Evolutionary conservation across 1,140 invertebrate species (phyloP).

Genomic region (Bombus superbus): DNA sequence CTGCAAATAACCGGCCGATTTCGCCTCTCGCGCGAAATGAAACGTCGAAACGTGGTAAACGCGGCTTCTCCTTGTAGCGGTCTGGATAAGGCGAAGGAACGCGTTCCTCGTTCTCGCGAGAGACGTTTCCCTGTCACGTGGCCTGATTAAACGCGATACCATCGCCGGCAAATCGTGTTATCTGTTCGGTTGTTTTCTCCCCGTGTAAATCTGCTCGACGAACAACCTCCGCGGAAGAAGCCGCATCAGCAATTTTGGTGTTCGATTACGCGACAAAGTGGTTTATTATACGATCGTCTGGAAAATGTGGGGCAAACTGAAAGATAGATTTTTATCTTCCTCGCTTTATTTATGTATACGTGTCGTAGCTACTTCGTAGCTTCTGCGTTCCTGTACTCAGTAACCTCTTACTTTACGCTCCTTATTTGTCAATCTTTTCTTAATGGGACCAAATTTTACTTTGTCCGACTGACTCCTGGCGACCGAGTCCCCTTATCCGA

Average conservation of each 20-base stretch:
- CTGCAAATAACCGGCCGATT: slow-evolving; percentile 26
- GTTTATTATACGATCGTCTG: not conserved
- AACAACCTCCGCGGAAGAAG: not conserved
- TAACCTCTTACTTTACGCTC: no score
- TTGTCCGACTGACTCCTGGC: no score
- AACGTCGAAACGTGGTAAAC: slow-evolving; percentile 20
- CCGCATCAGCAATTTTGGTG: not conserved
- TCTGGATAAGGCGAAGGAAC: not conserved
- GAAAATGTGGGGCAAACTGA: not conserved
- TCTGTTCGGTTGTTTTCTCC: not conserved
- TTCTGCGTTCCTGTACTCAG: no score
- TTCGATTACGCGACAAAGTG: not conserved
- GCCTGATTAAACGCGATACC: not conserved
- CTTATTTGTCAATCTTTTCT: no score
- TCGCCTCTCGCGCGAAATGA: slow-evolving; percentile 9
- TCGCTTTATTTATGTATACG: not conserved
- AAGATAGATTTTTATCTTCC: not conserved
- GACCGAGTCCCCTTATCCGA: no score
- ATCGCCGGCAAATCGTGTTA: slow-evolving; percentile 15
- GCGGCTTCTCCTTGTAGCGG: not conserved
- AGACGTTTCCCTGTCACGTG: no score
- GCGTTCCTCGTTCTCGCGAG: no score
- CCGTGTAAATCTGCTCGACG: not conserved
- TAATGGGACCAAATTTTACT: no score
- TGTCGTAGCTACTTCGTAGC: no score